A percentile compares a stretch with the other conserved stretches of the same genome.
These are phyloP conservation scores for Hypomesus transpacificus DNA, from an alignment of 2,113 vertebrate species.

Conservation along the genomic window DNA sequence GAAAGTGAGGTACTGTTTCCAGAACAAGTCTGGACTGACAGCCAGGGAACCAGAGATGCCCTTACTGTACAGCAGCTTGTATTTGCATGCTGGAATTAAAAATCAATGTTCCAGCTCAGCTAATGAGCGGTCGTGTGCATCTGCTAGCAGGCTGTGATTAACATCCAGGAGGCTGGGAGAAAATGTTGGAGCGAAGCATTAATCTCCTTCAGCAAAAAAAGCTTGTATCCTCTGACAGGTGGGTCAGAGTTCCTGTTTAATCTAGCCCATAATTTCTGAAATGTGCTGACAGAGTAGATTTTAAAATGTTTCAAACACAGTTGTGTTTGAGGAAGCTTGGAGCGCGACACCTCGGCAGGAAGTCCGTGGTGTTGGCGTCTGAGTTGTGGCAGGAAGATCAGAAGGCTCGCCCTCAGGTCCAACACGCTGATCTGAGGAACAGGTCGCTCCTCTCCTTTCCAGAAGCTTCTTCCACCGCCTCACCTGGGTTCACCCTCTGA, in stretches of 20 bases:
- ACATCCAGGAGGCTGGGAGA: conserved; percentile 68
- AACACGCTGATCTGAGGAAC: too few relatives aligned
- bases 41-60: conserved; percentile 57
- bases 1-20: conserved; percentile 62
- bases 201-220: conserved; percentile 75
- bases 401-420: conserved; percentile 21
- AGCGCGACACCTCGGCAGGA: conserved; percentile 59
- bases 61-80: conserved; percentile 53
- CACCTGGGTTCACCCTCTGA: too few relatives aligned
- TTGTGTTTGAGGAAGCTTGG: conserved; percentile 58
- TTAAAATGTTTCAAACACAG: conserved; percentile 70
- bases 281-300: conserved; percentile 75
- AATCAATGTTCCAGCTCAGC: conserved; percentile 75
- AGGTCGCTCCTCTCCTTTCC: too few relatives aligned
- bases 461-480: too few relatives aligned
- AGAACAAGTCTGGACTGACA: conserved; percentile 60
- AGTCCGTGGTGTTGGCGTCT: conserved; percentile 43
- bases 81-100: conserved; percentile 76
- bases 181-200: conserved; percentile 75
- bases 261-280: conserved; percentile 73
- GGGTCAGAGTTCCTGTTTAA: conserved; percentile 79
- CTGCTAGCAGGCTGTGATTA: conserved; percentile 70
- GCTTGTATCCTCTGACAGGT: conserved; percentile 76
- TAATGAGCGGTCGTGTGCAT: conserved; percentile 74
- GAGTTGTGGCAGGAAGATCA: conserved; percentile 46